Percentiles rank a stretch among this genome's conserved stretches.
Conservation (phyloP, 2,113 vertebrate genomes). For the Paramormyrops kingsleyae region DNA sequence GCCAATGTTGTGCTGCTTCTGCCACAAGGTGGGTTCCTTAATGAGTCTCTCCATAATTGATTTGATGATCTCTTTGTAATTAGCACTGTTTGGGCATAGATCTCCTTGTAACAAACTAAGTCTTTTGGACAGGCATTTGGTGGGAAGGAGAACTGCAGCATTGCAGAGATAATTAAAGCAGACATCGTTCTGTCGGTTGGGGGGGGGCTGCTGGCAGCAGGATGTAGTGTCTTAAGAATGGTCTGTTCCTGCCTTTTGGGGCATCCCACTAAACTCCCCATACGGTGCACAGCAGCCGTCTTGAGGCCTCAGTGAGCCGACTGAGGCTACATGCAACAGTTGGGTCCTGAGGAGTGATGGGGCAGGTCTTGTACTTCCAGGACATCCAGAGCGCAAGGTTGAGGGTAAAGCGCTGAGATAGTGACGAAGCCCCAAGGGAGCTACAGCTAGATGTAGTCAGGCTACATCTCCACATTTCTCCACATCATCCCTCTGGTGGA, state of each 20-base stretch:
- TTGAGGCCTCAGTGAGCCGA: conserved; percentile 42
- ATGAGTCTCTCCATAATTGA: conserved; percentile 60
- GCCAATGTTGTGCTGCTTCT: conserved; percentile 34
- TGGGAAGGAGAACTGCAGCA: conserved; percentile 47
- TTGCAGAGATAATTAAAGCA: conserved; percentile 56
- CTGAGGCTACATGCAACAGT: conserved; percentile 25
- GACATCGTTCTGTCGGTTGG: conserved; percentile 53
- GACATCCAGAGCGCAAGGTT: not conserved
- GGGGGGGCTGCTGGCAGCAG: conserved; percentile 40
- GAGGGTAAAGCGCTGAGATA: not conserved
- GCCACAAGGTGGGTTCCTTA: conserved; percentile 43
- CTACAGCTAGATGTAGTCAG: not conserved
- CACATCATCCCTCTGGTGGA: not conserved
- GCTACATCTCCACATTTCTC: not conserved
- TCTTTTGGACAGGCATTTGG: conserved; percentile 57
- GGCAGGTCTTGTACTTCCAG: not conserved
- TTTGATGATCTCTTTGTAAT: conserved; percentile 66
- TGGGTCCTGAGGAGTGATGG: conserved; percentile 18
- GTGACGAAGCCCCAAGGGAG: not conserved
- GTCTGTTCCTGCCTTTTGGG: conserved; percentile 12
- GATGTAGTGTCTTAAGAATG: conserved; percentile 41
- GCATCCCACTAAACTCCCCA: not conserved
- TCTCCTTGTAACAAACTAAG: conserved; percentile 56
- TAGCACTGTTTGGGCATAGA: conserved; percentile 59
- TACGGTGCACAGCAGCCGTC: conserved; percentile 38